Evolutionary conservation across 2,113 vertebrate genomes (phyloP).

Genomic region (Micronisus gabar): DNA sequence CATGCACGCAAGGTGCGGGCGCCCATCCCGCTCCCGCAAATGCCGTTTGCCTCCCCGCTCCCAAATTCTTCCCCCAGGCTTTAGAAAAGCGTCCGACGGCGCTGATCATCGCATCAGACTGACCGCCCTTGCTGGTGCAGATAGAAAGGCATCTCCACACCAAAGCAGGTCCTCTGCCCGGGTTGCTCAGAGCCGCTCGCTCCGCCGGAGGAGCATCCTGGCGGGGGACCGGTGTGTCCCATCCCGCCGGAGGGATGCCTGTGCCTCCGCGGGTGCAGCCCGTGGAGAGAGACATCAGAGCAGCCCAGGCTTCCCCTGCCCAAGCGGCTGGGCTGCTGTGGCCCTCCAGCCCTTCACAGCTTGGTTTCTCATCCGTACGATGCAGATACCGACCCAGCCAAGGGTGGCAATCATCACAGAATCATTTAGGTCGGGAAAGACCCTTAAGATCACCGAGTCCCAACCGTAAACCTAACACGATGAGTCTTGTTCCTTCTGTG

Average conservation of each 20-base stretch:
- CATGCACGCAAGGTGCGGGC: accelerated
- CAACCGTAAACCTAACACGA: not conserved
- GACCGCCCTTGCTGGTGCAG: not conserved
- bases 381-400: not conserved
- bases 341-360: not conserved
- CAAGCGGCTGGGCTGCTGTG: not conserved
- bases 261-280: not conserved
- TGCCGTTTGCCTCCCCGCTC: not conserved
- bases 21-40: not conserved
- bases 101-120: not conserved
- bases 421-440: not conserved
- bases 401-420: not conserved
- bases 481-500: not conserved
- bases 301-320: not conserved
- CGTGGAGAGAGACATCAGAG: too few species aligned
- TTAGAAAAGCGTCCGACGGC: not conserved
- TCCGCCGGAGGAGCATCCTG: not conserved
- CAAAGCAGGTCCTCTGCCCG: not conserved
- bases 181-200: accelerated
- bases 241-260: not conserved
- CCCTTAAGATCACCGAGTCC: not conserved
- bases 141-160: not conserved
- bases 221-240: accelerated
- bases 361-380: not conserved
- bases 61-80: not conserved